Percentiles rank a stretch among this genome's conserved stretches.
phyloP scores from a whole-genome alignment of 2,888 invertebrate genomes.

The Oscheius sp. region DNA sequence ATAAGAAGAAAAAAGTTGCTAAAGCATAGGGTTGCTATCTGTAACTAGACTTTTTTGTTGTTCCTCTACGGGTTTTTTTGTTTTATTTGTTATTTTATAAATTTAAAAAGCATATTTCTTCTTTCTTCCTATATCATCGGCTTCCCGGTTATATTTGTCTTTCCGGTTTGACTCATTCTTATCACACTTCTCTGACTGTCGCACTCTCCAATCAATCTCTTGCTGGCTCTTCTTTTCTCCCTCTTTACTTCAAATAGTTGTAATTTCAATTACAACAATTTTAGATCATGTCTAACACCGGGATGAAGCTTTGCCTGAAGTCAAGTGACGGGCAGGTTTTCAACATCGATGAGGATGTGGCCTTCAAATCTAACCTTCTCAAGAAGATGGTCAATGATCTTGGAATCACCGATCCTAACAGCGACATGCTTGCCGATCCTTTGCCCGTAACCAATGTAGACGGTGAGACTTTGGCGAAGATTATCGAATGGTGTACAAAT shows the following conservation, averaged over 20 bases:
- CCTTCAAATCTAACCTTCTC: conserved; percentile 1
- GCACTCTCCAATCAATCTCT: background rate
- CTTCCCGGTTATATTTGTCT: too few relatives aligned
- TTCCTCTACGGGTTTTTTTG: background rate
- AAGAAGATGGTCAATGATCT: conserved; percentile 16
- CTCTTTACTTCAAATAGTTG: background rate
- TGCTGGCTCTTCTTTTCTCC: background rate
- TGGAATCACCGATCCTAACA: conserved; percentile 6
- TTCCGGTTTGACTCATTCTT: background rate
- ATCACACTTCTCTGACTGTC: background rate
- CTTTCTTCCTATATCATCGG: too few relatives aligned
- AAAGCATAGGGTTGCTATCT: background rate
- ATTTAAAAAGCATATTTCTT: too few relatives aligned
- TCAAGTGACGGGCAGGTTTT: background rate
- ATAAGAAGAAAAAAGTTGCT: background rate
- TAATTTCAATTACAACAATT: background rate
- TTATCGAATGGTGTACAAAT: conserved; percentile 7
- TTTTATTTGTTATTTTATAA: background rate
- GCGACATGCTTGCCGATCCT: background rate
- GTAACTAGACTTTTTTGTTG: too few relatives aligned
- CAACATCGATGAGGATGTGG: conserved; percentile 4
- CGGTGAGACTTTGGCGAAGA: background rate
- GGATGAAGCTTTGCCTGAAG: background rate
- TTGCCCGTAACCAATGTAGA: conserved; percentile 1
- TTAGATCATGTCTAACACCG: background rate